Base-by-base conservation (phyloP, 2,797 vertebrate species). In the Lophotriccus pileatus region DNA sequence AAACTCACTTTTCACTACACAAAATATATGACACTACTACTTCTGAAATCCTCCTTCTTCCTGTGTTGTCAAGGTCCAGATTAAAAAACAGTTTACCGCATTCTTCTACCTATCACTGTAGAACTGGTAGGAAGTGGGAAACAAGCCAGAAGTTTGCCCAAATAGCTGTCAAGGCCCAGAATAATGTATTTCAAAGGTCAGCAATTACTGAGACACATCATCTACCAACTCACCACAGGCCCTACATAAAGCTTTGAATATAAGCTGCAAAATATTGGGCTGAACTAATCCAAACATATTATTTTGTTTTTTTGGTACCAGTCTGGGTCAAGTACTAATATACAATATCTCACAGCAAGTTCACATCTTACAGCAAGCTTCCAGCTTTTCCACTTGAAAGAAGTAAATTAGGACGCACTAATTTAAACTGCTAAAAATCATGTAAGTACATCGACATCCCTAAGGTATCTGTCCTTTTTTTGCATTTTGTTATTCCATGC, bases 91-190 rank as follows among this genome's bases (percentile, higher is more conserved):
- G 28, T 44, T 39, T 53, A 37, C 27, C 49, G 7, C 64, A 60
- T 72, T 23, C 47, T 70, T 86, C 56, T 55, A 41, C 47, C 30
- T 66, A 9, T 39, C 72, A 49, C 34, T 46, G 30, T 49, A 47
- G 50, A 79, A 76, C 34, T 36, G 55, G 15, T 25, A 58, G 39
- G 37, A 66, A 82, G 27, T 50, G 52, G 53, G 77, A 94, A 84
- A 82, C 5, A 34, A 80, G 64, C 8, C 50, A 39, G 28, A 89
- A 44, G 30, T 36, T 77, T 69, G 17, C 80, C 62, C 60, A 49
- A 47, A 72, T 27, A 91, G 27, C 52, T 72, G 62, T 81, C 41
- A 84, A 91, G 79, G 47, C 76, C 64, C 70, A 64, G 20, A 84
- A 56, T 17, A 62, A 70, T 50, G 44, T 53, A 52, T 67, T 94